Percentiles rank a stretch among this genome's conserved stretches.
phyloP scores from a whole-genome alignment of 2,113 vertebrate genomes.

The Pelmatolapia mariae region DNA sequence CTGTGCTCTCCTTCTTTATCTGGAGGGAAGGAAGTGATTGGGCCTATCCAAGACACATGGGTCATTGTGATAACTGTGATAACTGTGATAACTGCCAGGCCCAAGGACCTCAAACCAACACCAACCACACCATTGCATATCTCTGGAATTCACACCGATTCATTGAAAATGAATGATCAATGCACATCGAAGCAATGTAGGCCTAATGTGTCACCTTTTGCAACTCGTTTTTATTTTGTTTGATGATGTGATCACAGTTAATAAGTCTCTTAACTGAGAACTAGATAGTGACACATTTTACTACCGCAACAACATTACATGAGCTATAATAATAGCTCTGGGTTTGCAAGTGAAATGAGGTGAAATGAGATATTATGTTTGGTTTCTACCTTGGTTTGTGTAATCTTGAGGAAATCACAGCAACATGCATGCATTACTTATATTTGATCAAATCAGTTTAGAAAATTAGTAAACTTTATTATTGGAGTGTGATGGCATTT shows the following conservation, averaged over 20 bases:
- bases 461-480: neutral
- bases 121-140: neutral
- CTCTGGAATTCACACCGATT: slow-evolving; percentile 32
- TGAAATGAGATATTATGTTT: neutral
- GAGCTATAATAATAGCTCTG: neutral
- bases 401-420: neutral
- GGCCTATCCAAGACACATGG: slow-evolving; percentile 63
- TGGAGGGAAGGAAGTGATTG: slow-evolving; percentile 66
- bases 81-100: slow-evolving; percentile 60
- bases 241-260: neutral
- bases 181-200: neutral
- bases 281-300: neutral
- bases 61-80: slow-evolving; percentile 62
- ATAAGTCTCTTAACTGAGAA: neutral
- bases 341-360: neutral
- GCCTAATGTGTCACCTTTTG: neutral
- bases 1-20: slow-evolving; percentile 57
- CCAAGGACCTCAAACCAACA: slow-evolving; percentile 36
- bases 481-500: neutral
- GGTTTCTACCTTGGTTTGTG: neutral
- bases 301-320: accelerated
- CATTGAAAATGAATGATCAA: neutral
- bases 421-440: neutral
- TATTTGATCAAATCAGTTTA: neutral
- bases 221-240: neutral